Evolutionary conservation across 2,797 vertebrate genomes (phyloP), one percentile per base, ranked within the genome.

Genomic region (Smutsia temminckii): DNA sequence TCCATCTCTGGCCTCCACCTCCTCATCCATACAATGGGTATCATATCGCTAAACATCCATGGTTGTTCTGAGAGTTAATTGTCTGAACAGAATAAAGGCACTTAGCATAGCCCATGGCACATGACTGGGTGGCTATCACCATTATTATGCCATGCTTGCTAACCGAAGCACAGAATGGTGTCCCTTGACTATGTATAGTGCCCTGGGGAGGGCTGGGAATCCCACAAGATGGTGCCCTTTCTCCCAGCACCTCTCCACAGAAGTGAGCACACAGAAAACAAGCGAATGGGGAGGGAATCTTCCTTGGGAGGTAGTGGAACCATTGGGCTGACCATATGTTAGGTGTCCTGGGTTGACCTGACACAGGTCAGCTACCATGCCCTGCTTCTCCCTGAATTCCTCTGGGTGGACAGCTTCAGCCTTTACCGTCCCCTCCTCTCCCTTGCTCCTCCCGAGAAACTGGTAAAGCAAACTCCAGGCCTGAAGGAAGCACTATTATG

Each of bases 251-350:
- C 12, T 20, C 13, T 14, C 49, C 8, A 6, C 0, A 23, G 55
- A 72, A 40, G 69, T 32, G 49, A 66, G 83, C 21, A 0, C 0
- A 1, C 0, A 29, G n/a, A 29, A 32, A 20, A 27, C 66, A 25
- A 25, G 40, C 6, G 27, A 21, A 29, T 1, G 46, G 25, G 46
- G 8, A 5, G 27, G 8, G 59, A 46, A 3, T 64, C 79, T 74
- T 40, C n/a, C 21, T 32, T 1, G 5, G 34, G 46, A 86, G 66
- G 42, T 1, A 5, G 21, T 8, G 8, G 57, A 89, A 18, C 23
- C 64, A 61, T 8, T 0, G 29, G 49, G 34, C 51, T 61, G 53
- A 16, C 34, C 10, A 0, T 0, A 0, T 12, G 34, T 8, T 4
- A 20, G 10, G 21, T 13, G 61, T 42, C 64, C 61, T 37, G 53